Base-by-base conservation (phyloP, 2,888 invertebrate species). In the Rugalucina vietnamica region DNA sequence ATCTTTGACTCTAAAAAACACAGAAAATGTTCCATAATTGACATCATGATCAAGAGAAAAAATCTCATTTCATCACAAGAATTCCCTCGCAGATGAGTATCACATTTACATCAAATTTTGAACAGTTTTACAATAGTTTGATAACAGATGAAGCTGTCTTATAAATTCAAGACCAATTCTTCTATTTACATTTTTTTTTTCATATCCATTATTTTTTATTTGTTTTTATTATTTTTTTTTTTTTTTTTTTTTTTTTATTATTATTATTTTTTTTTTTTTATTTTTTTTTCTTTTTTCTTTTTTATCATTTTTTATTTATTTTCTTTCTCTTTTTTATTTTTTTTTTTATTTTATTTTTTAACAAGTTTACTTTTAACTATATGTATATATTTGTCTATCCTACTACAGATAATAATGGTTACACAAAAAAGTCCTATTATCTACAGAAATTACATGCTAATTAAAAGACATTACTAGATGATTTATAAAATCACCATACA, bases 31-130 rank as follows among this genome's bases (percentile, higher is more conserved):
- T n/a, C n/a, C n/a, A n/a, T n/a, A n/a, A n/a, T n/a, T n/a, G n/a
- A n/a, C n/a, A n/a, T n/a, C n/a, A n/a, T n/a, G n/a, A n/a, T n/a
- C n/a, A n/a, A n/a, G n/a, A n/a, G n/a, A n/a, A n/a, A 54, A 18
- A n/a, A 54, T 54, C 54, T 54, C 54, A 54, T 54, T 54, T 21
- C n/a, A 54, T 54, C 54, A 54, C 54, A 54, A 54, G 54, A 54
- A 14, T 54, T 21, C 54, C 54, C 54, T 8, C 4, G 21, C 14
- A 4, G n/a, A 21, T 18, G n/a, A 54, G n/a, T 54, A 54, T 54
- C n/a, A 54, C 54, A 54, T n/a, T 43, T 18, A 43, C 18, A 43
- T 43, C 43, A 43, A 43, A 43, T 43, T 43, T 43, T 43, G 18
- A 18, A 43, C 43, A n/a, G n/a, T n/a, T n/a, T n/a, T n/a, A n/a